phyloP scores from a whole-genome alignment of 2,888 invertebrate genomes.

The Athripsodes cinereus region DNA sequence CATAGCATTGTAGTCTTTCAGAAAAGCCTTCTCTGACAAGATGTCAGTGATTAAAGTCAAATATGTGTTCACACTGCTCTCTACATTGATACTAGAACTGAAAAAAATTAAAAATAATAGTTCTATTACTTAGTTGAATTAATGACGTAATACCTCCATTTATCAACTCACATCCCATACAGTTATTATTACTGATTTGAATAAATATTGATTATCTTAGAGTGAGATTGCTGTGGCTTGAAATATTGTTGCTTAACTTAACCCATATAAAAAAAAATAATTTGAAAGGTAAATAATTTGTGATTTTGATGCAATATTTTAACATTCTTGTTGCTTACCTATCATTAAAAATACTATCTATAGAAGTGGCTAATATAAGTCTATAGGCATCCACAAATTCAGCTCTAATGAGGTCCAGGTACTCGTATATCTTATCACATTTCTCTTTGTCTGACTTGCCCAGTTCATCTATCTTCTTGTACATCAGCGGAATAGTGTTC shows the following conservation, averaged over 20 bases:
- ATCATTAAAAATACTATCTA: conserved; percentile 20
- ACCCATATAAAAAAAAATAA: not conserved
- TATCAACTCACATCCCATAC: too few species aligned
- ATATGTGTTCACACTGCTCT: conserved; percentile 38
- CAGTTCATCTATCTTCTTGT: conserved; percentile 52
- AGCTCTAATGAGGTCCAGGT: conserved; percentile 44
- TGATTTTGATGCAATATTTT: not conserved
- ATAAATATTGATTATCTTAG: too few species aligned
- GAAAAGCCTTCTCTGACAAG: conserved; percentile 49
- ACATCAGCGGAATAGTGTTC: conserved; percentile 63
- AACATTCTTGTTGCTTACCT: not conserved
- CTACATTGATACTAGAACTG: conserved; percentile 36
- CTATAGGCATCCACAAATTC: conserved; percentile 43
- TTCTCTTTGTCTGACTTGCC: conserved; percentile 38
- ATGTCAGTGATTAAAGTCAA: conserved; percentile 43
- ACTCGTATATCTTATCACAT: conserved; percentile 39
- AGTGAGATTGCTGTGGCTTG: too few species aligned
- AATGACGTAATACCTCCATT: too few species aligned
- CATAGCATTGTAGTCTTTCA: conserved; percentile 61
- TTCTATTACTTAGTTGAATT: too few species aligned
- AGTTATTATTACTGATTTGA: too few species aligned
- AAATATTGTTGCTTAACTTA: too few species aligned
- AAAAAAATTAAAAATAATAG: too few species aligned
- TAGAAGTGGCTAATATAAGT: conserved; percentile 38
- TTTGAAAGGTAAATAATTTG: not conserved